Conservation (phyloP, 1,140 invertebrate species). For the Schmidtea mediterranea region DNA sequence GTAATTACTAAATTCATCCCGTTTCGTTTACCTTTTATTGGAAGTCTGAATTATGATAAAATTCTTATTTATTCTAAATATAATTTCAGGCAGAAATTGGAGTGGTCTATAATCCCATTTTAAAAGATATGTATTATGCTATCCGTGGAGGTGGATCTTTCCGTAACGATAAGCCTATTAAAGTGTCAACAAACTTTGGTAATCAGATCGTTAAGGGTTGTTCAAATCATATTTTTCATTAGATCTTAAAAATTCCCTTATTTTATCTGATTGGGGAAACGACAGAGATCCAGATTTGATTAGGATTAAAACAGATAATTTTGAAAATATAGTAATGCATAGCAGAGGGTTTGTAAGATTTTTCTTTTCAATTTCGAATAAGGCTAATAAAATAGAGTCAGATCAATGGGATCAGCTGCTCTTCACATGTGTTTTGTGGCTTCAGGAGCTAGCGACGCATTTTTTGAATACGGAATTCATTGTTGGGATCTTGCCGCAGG, state of each 20-base stretch:
- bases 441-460: conserved; percentile 33
- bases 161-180: conserved; percentile 40
- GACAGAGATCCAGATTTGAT: background rate
- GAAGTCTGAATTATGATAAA: too few relatives aligned
- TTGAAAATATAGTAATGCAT: too few relatives aligned
- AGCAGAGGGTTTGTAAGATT: too few relatives aligned
- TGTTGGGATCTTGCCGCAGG: conserved; percentile 4
- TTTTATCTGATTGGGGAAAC: background rate
- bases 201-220: too few relatives aligned
- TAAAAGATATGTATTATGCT: conserved; percentile 60
- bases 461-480: conserved; percentile 5
- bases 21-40: too few relatives aligned
- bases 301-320: too few relatives aligned
- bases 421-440: conserved; percentile 73
- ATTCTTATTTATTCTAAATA: too few relatives aligned
- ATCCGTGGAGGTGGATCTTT: conserved; percentile 55
- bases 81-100: conserved; percentile 29
- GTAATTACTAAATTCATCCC: too few relatives aligned
- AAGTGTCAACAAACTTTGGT: conserved; percentile 20
- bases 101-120: conserved; percentile 63
- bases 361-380: too few relatives aligned
- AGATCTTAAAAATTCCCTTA: background rate
- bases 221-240: too few relatives aligned
- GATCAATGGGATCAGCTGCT: conserved; percentile 59
- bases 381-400: conserved; percentile 28